Evolutionary conservation across 2,888 invertebrate genomes (phyloP), one percentile per base, ranked within the genome.

Genomic region (Drosophila quasianomalipes): DNA sequence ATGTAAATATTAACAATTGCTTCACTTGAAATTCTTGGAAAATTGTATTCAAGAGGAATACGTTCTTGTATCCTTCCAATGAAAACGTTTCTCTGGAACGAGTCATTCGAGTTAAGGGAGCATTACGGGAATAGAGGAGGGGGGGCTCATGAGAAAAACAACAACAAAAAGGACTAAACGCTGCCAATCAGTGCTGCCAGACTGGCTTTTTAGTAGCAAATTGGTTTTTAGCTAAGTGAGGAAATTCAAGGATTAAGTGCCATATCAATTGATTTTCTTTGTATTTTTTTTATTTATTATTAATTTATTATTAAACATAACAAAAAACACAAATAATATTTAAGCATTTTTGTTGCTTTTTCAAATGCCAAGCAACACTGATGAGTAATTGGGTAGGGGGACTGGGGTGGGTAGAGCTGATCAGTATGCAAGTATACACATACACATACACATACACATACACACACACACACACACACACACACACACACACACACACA

Each of bases 401-500:
- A 35, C 16, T 54, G n/a, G n/a, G 22, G 41, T n/a, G 22, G 22
- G 2, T n/a, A 22, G 12, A 5, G 22, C 22, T 22, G 44, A 44
- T 44, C 44, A 44, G 22, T 19, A 37, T 55, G 37, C 55, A 28
- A 28, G 39, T 9, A 57, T 41, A 57, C 57, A 30, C 37, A 16
- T 2, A 26, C 28, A n/a, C 54, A 33, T 6, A 58, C 14, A 39
- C n/a, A 49, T 30, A 44, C n/a, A n/a, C n/a, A n/a, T n/a, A 9
- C 3, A 35, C 12, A 14, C 9, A 26, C 19, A 28, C n/a, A 52
- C n/a, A 57, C 57, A 30, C 37, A 16, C 1, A 26, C 28, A n/a
- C 54, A 33, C 3, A 58, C 14, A 57, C 57, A 30, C 37, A 16
- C 1, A 26, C 28, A n/a, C 54, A 33, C 3, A 58, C 14, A 9